Conservation (phyloP, 2,113 vertebrate genomes). For the Lamprologus lemairii region DNA sequence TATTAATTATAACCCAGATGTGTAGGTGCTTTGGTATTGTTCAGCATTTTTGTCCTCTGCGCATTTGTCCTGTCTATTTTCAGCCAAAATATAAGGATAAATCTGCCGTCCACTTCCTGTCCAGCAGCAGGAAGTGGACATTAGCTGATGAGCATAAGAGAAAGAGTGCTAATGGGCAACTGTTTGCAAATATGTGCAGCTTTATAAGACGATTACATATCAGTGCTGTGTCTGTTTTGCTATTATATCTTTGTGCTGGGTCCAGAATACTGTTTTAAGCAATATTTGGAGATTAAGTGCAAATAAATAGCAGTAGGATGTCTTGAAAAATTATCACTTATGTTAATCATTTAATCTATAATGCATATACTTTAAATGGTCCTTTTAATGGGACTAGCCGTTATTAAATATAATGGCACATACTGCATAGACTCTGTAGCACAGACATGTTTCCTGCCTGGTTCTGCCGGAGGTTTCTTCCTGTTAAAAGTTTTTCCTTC, state of each 20-base stretch:
- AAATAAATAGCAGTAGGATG: background rate
- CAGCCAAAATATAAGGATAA: background rate
- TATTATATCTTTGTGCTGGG: background rate
- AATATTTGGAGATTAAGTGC: background rate
- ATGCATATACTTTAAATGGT: background rate
- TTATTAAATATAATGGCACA: background rate
- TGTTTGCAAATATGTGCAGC: background rate
- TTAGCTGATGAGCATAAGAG: background rate
- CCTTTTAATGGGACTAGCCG: background rate
- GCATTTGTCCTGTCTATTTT: background rate
- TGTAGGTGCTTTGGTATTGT: background rate
- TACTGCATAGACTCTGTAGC: background rate
- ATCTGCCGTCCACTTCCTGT: background rate
- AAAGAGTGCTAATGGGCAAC: background rate
- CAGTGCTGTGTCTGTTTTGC: background rate
- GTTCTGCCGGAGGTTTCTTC: fast-evolving
- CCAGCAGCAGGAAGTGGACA: background rate
- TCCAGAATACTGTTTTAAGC: background rate
- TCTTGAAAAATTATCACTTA: background rate
- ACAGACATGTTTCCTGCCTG: background rate
- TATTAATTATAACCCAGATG: background rate
- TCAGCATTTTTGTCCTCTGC: background rate
- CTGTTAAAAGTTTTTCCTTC: background rate
- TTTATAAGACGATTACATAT: background rate
- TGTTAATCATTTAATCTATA: background rate